Evolutionary conservation across 2,797 vertebrate species (phyloP), one percentile per base, ranked within the genome.

Genomic region (Paratrypauchen microcephalus): DNA sequence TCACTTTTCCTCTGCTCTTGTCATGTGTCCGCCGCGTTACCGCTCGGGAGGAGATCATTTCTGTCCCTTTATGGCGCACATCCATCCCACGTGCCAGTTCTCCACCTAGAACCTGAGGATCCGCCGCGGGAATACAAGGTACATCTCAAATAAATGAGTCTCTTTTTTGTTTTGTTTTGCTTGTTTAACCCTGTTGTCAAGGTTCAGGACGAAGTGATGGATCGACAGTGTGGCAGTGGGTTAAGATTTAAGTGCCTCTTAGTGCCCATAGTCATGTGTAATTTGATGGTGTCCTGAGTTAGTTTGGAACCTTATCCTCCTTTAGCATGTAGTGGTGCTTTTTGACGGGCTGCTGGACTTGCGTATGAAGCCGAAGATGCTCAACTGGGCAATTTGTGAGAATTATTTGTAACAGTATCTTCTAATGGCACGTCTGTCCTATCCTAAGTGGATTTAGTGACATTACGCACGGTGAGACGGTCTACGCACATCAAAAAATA

Each of bases 71-170:
- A 18, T 12, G 71, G 71, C 70, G 61, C 67, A 57, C 77, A 26
- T 69, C 18, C 65, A 48, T 4, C 72, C 65, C 77, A 48, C 61
- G 77, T 11, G 79, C n/a, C 58, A 24, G 80, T 1, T 70, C 41
- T 48, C 66, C 7, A 67, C 68, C 76, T 58, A 78, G 71, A 63
- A 21, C 36, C 52, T 78, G 47, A 36, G 79, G 76, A 73, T 69
- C 67, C 61, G 36, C 61, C 64, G 26, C 39, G 66, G 74, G 47
- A 52, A 73, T 59, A 41, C 58, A 80, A 91, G 91, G 91, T 93
- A 91, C 89, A 91, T 66, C 50, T 68, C 68, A 57, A 71, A 0
- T 15, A 32, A 59, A 26, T 19, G 30, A 63, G 26, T 7, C 54
- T 68, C 76, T 45, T 55, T 57, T 12, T 71, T 55, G 55, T 57